Evolutionary conservation across 2,888 invertebrate genomes (phyloP).

Genomic region (Tenthredo notha): DNA sequence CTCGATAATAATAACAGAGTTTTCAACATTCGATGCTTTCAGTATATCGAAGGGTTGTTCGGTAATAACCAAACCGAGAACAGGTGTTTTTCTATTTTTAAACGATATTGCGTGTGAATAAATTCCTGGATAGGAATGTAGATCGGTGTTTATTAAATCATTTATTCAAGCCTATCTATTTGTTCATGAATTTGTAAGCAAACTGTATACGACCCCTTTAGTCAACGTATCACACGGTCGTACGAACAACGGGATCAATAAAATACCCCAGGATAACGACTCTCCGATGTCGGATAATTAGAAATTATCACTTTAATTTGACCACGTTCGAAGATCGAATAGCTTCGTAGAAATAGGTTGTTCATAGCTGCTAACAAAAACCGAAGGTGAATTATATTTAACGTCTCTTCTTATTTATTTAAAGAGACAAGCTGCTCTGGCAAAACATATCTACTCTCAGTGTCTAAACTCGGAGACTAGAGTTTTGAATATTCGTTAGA

Average conservation of each 20-base stretch:
- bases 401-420: slow-evolving; percentile 46
- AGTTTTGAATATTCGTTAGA: background rate
- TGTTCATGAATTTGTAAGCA: background rate
- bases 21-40: background rate
- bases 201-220: background rate
- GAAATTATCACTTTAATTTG: slow-evolving; percentile 12
- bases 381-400: slow-evolving; percentile 47
- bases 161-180: background rate
- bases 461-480: slow-evolving; percentile 25
- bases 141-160: background rate
- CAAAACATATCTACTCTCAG: slow-evolving; percentile 9
- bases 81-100: background rate
- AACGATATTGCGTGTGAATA: background rate
- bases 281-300: background rate
- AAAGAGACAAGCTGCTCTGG: slow-evolving; percentile 39
- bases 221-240: background rate
- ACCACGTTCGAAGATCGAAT: background rate
- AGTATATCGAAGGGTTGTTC: background rate
- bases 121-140: background rate
- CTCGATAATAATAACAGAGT: background rate
- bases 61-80: background rate
- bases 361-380: background rate
- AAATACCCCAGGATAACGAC: background rate
- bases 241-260: background rate
- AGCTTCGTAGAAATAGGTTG: background rate